Evolutionary conservation across 2,113 vertebrate species (phyloP), one percentile per base, ranked within the genome.

Genomic region (Amphiprion percula): DNA sequence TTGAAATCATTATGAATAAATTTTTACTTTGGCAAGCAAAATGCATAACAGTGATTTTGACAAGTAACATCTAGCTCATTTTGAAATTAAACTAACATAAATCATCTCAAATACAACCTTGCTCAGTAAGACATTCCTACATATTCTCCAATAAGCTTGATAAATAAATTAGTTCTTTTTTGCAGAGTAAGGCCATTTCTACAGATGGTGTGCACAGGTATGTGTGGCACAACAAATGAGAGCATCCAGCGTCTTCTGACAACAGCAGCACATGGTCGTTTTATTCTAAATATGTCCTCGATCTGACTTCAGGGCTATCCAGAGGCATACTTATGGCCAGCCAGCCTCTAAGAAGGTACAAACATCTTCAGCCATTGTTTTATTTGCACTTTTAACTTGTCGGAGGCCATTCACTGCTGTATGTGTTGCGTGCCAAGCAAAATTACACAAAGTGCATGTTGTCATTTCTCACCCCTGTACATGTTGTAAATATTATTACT

Each of bases 391-490:
- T 69, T 67, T 23, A 71, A 14, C 69, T 63, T 47, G 55, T 74
- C 53, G 41, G 10, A 59, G 33, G 55, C 68, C 60, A 73, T 81
- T 83, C 80, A 44, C 44, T 53, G 21, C 41, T 54, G 11, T 12
- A 2, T 39, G 15, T 37, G 59, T 71, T 41, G 19, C 47, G 64
- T 24, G 24, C 15, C 16, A 0, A 49, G 33, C 4, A 72, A 54
- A 55, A 61, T 61, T 55, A 82, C 61, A 23, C 52, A 62, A 60
- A 68, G 72, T 70, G 75, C 64, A 70, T 64, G 65, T 61, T 77
- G 21, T 21, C 21, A 21, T 21, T 21, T 21, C 21, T 21, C 21
- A 21, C 21, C 21, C 21, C 21, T 21, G 21, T 21, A 21, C 21
- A 21, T 21, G 21, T 21, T 21, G 21, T 21, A 21, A 21, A 21